Conservation (phyloP, 2,113 vertebrate genomes). For the Chaenogobius annularis region DNA sequence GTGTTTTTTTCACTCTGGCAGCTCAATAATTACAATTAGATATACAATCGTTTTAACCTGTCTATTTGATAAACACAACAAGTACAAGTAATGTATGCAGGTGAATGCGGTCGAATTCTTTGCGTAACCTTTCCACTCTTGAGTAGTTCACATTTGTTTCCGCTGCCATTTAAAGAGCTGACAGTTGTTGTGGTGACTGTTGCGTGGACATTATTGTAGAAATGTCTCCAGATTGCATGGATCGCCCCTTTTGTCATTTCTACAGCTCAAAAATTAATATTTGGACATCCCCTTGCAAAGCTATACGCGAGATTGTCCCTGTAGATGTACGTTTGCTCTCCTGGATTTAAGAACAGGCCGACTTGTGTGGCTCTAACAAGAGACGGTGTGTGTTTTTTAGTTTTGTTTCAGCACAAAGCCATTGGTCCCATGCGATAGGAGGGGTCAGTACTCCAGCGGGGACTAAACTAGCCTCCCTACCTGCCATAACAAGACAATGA, state of each 20-base stretch:
- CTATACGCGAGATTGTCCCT: not conserved
- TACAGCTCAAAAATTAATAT: not conserved
- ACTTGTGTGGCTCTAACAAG: conserved; percentile 24
- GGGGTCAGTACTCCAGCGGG: conserved; percentile 40
- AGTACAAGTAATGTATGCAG: not conserved
- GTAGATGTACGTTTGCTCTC: not conserved
- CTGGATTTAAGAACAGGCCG: not conserved
- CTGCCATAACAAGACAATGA: conserved; percentile 40
- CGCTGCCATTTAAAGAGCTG: conserved; percentile 7
- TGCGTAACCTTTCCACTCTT: conserved; percentile 6
- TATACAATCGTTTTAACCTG: not conserved
- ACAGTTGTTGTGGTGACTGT: not conserved
- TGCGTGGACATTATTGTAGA: not conserved
- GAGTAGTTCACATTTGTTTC: conserved; percentile 6
- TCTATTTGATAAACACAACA: not conserved
- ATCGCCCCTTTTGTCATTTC: conserved; percentile 4
- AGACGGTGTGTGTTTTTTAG: conserved; percentile 21
- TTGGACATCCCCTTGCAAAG: not conserved
- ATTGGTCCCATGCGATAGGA: conserved; percentile 7
- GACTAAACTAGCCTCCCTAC: conserved; percentile 37
- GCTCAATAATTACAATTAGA: not conserved
- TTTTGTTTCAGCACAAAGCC: conserved; percentile 27
- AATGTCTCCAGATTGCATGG: not conserved
- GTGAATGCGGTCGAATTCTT: not conserved
- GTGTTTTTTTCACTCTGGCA: not conserved